These are phyloP conservation scores for Patagioenas fasciata DNA, from an alignment of 2,113 vertebrate species.

Conservation along the genomic window DNA sequence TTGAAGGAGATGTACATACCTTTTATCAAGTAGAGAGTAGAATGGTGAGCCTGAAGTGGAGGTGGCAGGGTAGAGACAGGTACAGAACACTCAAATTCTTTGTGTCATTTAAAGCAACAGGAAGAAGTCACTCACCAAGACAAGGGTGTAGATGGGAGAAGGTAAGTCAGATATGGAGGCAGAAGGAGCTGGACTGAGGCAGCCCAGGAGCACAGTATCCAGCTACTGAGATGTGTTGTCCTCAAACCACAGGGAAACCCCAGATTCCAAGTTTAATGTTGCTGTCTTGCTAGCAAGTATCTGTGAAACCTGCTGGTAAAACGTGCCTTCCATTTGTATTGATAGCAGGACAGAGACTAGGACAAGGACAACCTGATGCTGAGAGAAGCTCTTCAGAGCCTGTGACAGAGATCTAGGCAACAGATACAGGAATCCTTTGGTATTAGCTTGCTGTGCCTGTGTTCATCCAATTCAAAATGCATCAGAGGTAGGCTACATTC, in stretches of 20 bases:
- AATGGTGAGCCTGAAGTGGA: neutral
- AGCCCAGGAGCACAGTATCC: neutral
- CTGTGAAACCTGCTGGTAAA: neutral
- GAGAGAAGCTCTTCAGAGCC: neutral
- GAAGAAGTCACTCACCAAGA: neutral
- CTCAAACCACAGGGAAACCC: neutral
- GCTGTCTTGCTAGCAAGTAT: neutral
- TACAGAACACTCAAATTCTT: neutral
- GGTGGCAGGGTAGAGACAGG: neutral
- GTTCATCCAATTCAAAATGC: neutral
- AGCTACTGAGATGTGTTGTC: neutral
- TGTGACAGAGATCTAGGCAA: neutral
- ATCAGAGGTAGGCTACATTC: neutral
- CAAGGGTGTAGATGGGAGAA: neutral
- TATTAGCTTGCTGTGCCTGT: neutral
- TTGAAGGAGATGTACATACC: neutral
- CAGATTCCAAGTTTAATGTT: neutral
- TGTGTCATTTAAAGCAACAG: neutral
- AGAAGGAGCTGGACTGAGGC: neutral
- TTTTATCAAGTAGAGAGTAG: neutral
- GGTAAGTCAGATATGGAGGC: neutral
- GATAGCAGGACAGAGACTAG: neutral
- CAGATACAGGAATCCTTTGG: neutral
- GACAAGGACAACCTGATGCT: neutral
- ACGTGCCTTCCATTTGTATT: accelerated